Base-by-base conservation (phyloP, 92 coral and sea anemone species). In the Parazoanthus swiftii region DNA sequence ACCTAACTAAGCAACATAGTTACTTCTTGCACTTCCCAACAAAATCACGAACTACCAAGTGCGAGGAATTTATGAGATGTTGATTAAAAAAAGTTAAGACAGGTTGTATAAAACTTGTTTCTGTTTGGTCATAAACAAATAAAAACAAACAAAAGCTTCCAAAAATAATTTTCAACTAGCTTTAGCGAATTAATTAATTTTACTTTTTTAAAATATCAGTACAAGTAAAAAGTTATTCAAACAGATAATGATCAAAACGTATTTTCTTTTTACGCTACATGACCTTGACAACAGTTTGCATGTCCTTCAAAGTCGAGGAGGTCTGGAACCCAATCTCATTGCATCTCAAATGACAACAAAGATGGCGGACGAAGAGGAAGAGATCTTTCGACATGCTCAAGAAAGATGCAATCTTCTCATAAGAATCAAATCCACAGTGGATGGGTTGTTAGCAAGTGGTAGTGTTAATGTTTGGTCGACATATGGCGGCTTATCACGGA, bases 321-420 rank as follows among this genome's bases (percentile, higher is more conserved):
- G 42, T 46, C 88, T 87, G 91, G 85, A 72, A 56, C 83, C 42
- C 29, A n/a, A 67, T 78, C 86, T 89, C 81, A 86, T 81, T 81
- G 29, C 56, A n/a, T 13, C 80, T 48, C 89, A 67, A 50, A 79
- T 76, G 81, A 95, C 35, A 95, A 93, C 93, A 92, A 95, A 92
- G 89, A 96, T 96, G 99, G 99, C 98, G 96, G 93, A 92, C 81
- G 94, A 91, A 16, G 94, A 86, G 81, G 91, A 83, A 67, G 92
- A 68, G 46, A 71, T 90, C 37, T 71, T 91, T 76, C 80, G 87
- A 85, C 90, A 92, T 65, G 94, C 94, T 38, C 88, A 79, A 46
- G 94, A 91, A 88, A 93, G 98, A 86, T 95, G 95, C 90, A 85
- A 83, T 81, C 91, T 96, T 66, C 90, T 96, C 35, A 58, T 74